Base-by-base conservation (phyloP, 2,113 vertebrate genomes). In the Tetraodon nigroviridis region DNA sequence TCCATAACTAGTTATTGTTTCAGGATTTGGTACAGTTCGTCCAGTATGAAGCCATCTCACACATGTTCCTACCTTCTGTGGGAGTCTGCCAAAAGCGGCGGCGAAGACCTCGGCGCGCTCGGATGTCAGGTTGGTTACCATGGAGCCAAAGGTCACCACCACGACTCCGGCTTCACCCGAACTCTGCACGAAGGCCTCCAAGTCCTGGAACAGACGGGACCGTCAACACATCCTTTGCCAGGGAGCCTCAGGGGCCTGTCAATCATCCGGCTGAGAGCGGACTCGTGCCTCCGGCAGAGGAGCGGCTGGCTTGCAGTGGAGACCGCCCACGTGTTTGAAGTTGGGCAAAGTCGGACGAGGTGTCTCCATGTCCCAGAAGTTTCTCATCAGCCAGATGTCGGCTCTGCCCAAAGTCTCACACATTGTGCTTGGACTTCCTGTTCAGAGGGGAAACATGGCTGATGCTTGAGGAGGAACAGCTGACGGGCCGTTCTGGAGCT, bases 151-250 rank as follows among this genome's bases (percentile, higher is more conserved):
- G 52, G 90, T 89, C 67, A 93, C 90, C 13, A 93, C 85, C n/a
- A 94, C 87, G 3, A 93, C 21, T 2, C 93, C 93, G 0, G 92
- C 79, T 58, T 93, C 81, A 6, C 90, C 90, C 11, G 93, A 91
- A 52, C 90, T 93, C 81, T 91, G 88, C 46, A 91, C 87, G 67
- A 94, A 91, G 48, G 88, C 88, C 86, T 94, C 92, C 71, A 93
- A 86, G 77, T 93, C 91, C 89, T 93, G 21, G 3, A 42, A 5
- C 15, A 50, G 6, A 5, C 21, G 18, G n/a, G 15, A 56, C 19
- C 29, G 14, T 54, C 11, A 13, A 16, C 5, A 37, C 27, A 27
- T 17, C 24, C 37, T 5, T 4, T 3, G 10, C 17, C 55, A 27
- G 4, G 4, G 3, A 24, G 46, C 17, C 21, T 12, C 41, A 42